A percentile compares a stretch with the other conserved stretches of the same genome.
Evolutionary conservation across 2,113 vertebrate genomes (phyloP).

Genomic region (Pterophyllum scalare): DNA sequence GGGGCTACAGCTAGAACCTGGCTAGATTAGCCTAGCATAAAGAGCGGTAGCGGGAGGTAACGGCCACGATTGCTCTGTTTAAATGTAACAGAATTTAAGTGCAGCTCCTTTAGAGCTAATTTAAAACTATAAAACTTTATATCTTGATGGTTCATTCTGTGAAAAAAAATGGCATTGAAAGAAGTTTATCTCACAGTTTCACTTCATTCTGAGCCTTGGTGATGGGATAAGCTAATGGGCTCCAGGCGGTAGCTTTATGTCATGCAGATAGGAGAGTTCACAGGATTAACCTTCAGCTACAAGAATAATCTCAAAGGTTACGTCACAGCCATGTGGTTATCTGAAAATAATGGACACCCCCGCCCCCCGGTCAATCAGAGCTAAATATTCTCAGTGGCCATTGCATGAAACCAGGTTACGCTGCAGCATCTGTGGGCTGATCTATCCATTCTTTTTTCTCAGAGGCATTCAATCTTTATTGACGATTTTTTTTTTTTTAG

Average conservation of each 20-base stretch:
- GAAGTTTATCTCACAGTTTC: background rate
- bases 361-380: conserved; percentile 3
- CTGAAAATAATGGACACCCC: background rate
- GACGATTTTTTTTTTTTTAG: background rate
- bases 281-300: background rate
- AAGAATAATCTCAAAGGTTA: conserved; percentile 18
- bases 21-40: background rate
- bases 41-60: background rate
- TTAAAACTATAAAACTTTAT: conserved; percentile 5
- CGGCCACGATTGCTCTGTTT: background rate
- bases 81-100: background rate
- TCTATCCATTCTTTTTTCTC: background rate
- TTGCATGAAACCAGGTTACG: conserved; percentile 5
- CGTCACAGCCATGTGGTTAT: conserved; percentile 2
- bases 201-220: background rate
- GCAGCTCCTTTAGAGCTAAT: background rate
- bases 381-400: background rate
- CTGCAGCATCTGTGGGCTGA: background rate
- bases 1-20: background rate
- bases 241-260: background rate
- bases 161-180: background rate
- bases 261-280: background rate
- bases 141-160: background rate
- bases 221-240: background rate
- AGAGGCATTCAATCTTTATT: background rate